Base-by-base conservation (phyloP, 2,797 vertebrate genomes). In the Dermochelys coriacea region DNA sequence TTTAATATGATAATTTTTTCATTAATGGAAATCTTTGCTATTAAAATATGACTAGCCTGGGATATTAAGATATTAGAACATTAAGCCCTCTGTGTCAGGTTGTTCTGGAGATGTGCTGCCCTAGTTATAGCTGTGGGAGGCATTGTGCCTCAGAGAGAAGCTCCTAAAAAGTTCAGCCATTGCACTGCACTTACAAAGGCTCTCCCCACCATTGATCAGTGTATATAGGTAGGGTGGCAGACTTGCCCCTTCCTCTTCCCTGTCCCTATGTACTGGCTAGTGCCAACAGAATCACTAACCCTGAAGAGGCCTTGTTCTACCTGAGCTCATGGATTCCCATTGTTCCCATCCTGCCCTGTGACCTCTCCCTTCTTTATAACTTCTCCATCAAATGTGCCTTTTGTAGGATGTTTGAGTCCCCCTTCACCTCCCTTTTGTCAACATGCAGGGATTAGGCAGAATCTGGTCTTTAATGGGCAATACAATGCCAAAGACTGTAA, bases 341-440 rank as follows among this genome's bases (percentile, higher is more conserved):
- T 61, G 52, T 61, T 85, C 88, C n/a, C 49, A n/a, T 89, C 82
- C 1, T 0, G 23, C 15, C 2, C 3, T 71, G 12, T 29, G n/a
- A 6, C 5, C 90, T 93, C 6, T 80, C 3, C 59, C 23, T 0
- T 14, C 83, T 95, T 91, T 85, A 85, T 49, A 94, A 6, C 37
- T 37, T 81, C 4, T 57, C 79, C 10, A 41, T 14, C 8, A 8
- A 75, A 15, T 75, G 25, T 14, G 27, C 8, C 25, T 52, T 90
- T 90, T 92, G 61, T 87, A 52, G 82, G 12, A 16, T 27, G 90
- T 71, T 90, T 89, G 88, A 87, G 78, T 14, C 90, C n/a, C 5
- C 2, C 14, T 89, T 23, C 51, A 54, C 4, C 74, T 31, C 9
- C 82, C 47, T 79, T 68, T 86, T 83, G 3, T 21, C 82, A 14